phyloP scores from a whole-genome alignment of 2,113 vertebrate species.

The Arizona elegans region DNA sequence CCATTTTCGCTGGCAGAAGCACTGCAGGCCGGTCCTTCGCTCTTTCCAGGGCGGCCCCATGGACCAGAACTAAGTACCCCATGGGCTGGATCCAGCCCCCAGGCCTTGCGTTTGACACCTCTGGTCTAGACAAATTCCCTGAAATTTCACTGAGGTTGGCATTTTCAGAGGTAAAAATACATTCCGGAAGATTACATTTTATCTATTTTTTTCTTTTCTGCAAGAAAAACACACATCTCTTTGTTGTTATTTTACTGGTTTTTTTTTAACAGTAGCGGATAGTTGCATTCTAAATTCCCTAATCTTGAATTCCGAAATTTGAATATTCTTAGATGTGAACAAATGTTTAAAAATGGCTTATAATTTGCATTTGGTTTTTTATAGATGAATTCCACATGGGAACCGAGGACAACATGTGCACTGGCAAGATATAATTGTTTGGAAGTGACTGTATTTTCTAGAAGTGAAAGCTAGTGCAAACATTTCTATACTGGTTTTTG shows the following conservation, averaged over 20 bases:
- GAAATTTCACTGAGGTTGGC: not conserved
- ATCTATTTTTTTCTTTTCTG: not conserved
- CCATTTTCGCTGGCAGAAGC: too few relatives aligned
- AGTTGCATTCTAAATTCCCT: not conserved
- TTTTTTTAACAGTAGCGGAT: not conserved
- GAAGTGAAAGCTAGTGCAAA: not conserved
- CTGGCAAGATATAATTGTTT: not conserved
- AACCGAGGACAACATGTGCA: not conserved
- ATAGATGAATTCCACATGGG: not conserved
- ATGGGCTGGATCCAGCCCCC: too few relatives aligned
- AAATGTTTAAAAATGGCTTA: not conserved
- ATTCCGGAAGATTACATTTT: not conserved
- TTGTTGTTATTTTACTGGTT: not conserved
- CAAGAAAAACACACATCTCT: not conserved
- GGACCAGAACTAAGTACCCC: too few relatives aligned
- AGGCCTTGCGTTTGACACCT: too few relatives aligned
- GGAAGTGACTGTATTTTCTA: not conserved
- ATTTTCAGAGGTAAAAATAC: not conserved
- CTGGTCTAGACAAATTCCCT: not conserved
- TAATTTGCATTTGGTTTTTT: not conserved
- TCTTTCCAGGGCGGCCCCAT: too few relatives aligned
- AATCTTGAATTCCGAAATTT: not conserved
- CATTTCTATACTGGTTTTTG: not conserved
- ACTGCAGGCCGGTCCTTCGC: too few relatives aligned
- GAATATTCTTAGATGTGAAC: not conserved